phyloP scores from a whole-genome alignment of 2,113 vertebrate species.

The Scomber scombrus region DNA sequence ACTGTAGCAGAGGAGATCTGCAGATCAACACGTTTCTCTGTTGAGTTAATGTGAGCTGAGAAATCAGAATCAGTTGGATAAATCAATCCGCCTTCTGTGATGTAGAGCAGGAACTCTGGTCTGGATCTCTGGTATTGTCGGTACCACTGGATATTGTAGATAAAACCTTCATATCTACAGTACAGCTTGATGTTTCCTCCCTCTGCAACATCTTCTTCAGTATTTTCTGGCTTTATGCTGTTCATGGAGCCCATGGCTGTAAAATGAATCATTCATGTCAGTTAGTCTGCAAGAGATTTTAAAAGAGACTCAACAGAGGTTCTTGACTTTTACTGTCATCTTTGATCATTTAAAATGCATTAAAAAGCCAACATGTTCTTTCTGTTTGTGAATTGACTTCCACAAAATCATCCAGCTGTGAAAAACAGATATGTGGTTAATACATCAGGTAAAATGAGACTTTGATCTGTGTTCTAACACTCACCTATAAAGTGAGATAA shows the following conservation, averaged over 20 bases:
- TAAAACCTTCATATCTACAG: slow-evolving; percentile 5
- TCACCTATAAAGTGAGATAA: too few species aligned
- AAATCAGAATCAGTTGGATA: background rate
- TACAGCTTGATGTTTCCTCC: slow-evolving; percentile 30
- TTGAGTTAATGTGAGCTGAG: slow-evolving; percentile 16
- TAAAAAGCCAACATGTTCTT: background rate
- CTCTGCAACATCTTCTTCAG: too few species aligned
- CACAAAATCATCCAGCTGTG: too few species aligned
- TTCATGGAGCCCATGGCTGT: slow-evolving; percentile 28
- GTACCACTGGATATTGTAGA: slow-evolving; percentile 9
- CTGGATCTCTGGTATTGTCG: too few species aligned
- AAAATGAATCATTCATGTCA: slow-evolving; percentile 35
- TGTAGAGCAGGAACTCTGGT: slow-evolving; percentile 33
- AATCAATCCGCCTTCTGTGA: slow-evolving; percentile 1
- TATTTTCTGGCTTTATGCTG: slow-evolving; percentile 24
- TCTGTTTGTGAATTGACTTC: too few species aligned
- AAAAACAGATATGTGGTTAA: too few species aligned
- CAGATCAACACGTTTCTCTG: background rate
- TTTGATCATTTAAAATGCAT: background rate
- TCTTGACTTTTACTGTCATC: background rate
- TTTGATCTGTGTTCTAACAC: too few species aligned
- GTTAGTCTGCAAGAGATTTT: slow-evolving; percentile 5
- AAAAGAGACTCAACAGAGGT: background rate
- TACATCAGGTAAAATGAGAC: too few species aligned
- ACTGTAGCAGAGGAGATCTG: too few species aligned